Evolutionary conservation across 2,113 vertebrate genomes (phyloP), one percentile per base, ranked within the genome.

Genomic region (Oophaga pumilio): DNA sequence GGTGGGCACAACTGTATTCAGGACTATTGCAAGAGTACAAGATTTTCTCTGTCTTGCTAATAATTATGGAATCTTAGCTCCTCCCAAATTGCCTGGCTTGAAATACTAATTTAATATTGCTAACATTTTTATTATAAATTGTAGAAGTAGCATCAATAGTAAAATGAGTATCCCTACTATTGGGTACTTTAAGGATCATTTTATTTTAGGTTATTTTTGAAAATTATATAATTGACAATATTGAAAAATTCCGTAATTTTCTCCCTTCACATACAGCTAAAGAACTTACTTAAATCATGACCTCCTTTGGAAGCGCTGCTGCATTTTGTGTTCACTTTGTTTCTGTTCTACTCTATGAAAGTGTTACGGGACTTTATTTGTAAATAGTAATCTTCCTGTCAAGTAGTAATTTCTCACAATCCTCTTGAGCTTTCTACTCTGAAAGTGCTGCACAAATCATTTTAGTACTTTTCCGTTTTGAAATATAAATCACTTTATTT

Each of bases 301-400:
- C 56, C 60, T 57, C 60, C 28, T 80, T 60, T 59, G 24, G 28
- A 57, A 28, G 76, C n/a, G 26, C 20, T 14, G 52, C 26, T 13
- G 4, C 33, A 33, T 60, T 33, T 60, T 60, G 56, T 80, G 56
- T 80, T 80, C 15, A 60, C 43, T 80, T 60, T 80, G 24, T 33
- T 80, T 43, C 78, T 33, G 2, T 43, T 8, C 78, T 60, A 33
- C 24, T 80, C 26, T 60, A 43, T 43, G 57, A 80, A 20, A 60
- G 77, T 60, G 78, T 43, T 80, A 52, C 50, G 60, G 80, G 80
- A 66, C 60, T 52, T 82, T 50, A 82, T 82, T 82, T 68, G 80
- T 66, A 82, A 82, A 68, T 82, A 66, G 62, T 20, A 50, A 82
- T 80, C 56, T 80, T 80, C 56, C 26, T 80, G 78, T 80, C 78